phyloP scores from a whole-genome alignment of 2,797 vertebrate genomes.

The Prionace glauca region DNA sequence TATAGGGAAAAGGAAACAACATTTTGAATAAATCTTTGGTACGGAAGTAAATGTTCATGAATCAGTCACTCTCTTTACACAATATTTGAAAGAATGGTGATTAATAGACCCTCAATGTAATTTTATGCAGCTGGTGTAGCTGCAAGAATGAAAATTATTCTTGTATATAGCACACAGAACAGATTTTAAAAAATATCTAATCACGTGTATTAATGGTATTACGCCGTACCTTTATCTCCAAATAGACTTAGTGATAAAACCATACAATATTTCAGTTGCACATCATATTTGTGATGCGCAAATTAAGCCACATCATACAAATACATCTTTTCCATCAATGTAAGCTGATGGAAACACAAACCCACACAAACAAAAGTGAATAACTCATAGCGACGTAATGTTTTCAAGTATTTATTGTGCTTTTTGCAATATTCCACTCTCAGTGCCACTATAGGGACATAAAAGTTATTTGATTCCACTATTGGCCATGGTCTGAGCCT shows the following conservation, averaged over 20 bases:
- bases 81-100: not conserved
- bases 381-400: conserved; percentile 43
- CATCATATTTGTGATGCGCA: not conserved
- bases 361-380: conserved; percentile 43
- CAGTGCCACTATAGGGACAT: not conserved
- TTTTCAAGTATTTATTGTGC: conserved; percentile 62
- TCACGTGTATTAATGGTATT: not conserved
- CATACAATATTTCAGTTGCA: not conserved
- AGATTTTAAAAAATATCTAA: not conserved
- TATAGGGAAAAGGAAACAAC: not conserved
- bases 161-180: not conserved
- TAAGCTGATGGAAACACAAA: conserved; percentile 40
- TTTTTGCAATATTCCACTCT: conserved; percentile 40
- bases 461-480: conserved; percentile 79
- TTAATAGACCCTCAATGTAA: not conserved
- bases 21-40: not conserved
- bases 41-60: not conserved
- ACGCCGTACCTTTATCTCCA: not conserved
- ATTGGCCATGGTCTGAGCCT: conserved; percentile 83
- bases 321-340: conserved; percentile 44
- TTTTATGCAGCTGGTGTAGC: not conserved
- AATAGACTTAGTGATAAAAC: not conserved
- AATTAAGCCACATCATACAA: not conserved
- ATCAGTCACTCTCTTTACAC: not conserved
- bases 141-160: too few species aligned